Evolutionary conservation across 2,113 vertebrate genomes (phyloP).

Genomic region (Steatornis caripensis): DNA sequence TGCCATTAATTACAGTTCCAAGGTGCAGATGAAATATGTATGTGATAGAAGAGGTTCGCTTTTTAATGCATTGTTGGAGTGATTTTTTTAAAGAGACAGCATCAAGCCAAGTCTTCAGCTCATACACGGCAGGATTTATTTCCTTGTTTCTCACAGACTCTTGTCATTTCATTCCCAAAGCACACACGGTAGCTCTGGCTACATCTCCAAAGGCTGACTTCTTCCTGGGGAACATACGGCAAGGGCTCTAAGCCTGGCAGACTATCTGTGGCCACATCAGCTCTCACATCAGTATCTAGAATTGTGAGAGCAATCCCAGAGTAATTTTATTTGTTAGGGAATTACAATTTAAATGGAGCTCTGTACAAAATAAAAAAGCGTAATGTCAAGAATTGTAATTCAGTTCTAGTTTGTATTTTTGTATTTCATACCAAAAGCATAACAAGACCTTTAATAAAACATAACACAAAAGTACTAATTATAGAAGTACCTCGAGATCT

Average conservation of each 20-base stretch:
- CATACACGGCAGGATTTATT: neutral
- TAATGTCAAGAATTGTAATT: neutral
- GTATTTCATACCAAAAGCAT: neutral
- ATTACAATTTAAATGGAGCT: neutral
- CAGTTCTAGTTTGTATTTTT: neutral
- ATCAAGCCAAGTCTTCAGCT: neutral
- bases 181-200: neutral
- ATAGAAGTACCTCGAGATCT: neutral
- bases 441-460: neutral
- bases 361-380: neutral
- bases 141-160: neutral
- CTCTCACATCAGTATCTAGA: neutral
- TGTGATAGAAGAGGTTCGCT: slow-evolving; percentile 11
- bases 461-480: neutral
- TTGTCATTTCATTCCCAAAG: neutral
- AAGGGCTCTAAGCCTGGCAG: neutral
- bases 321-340: neutral
- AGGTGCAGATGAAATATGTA: slow-evolving; percentile 35
- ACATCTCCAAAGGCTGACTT: neutral
- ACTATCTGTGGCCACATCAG: neutral
- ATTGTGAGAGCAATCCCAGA: neutral
- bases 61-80: neutral
- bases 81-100: slow-evolving; percentile 30
- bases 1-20: slow-evolving; percentile 33
- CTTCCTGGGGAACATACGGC: neutral